Evolutionary conservation across 2,113 vertebrate genomes (phyloP).

Genomic region (Camarhynchus parvulus): DNA sequence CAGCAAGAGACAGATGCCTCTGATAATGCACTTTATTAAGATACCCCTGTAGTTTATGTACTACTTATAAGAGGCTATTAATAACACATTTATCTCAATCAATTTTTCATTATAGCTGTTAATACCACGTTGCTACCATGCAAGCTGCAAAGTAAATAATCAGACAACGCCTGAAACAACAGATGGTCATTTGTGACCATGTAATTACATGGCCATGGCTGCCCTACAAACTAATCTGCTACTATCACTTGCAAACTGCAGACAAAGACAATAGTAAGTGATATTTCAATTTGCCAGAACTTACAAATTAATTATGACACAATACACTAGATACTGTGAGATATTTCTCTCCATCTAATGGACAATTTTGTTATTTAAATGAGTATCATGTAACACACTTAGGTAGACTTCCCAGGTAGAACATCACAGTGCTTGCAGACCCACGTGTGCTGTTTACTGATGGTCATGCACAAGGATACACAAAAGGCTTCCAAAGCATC

Average conservation of each 20-base stretch:
- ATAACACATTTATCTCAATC: constrained; percentile 53
- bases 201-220: constrained; percentile 21
- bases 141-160: constrained; percentile 43
- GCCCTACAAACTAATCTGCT: constrained; percentile 39
- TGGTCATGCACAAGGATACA: neutral
- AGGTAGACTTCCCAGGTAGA: neutral
- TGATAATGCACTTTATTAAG: constrained; percentile 23
- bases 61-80: constrained; percentile 33
- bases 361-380: neutral
- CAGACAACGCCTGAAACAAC: constrained; percentile 12
- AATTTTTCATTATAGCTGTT: constrained; percentile 48
- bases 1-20: neutral
- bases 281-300: neutral
- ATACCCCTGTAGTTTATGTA: neutral
- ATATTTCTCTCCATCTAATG: neutral
- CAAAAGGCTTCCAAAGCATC: neutral
- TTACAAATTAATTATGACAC: neutral
- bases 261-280: constrained; percentile 2
- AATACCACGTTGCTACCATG: constrained; percentile 15
- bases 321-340: neutral
- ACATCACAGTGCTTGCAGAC: neutral
- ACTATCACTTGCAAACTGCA: constrained; percentile 12
- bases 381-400: neutral
- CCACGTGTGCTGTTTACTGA: neutral
- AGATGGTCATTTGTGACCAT: constrained; percentile 52